Base-by-base conservation (phyloP, 2,113 vertebrate species). In the Miniopterus natalensis region DNA sequence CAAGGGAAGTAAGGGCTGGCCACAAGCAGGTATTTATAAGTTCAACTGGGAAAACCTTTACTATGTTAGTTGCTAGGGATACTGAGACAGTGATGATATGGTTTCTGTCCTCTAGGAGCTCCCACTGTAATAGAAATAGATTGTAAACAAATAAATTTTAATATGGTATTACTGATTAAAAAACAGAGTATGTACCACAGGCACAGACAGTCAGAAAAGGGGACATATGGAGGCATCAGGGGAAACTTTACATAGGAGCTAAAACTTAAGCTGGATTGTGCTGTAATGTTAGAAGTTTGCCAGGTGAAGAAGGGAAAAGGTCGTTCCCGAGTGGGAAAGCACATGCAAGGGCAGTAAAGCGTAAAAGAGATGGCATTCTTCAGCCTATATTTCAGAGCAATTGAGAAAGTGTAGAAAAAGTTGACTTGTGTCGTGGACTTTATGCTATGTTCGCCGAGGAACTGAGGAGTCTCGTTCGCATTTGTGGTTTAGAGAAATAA, bases 101-200 rank as follows among this genome's bases (percentile, higher is more conserved):
- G 23, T 49, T 17, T 55, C 31, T 83, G 42, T 61, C 25, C 63
- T 93, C 51, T 71, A 66, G 45, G 18, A 93, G 8, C 21, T 45
- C 40, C 13, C n/a, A 73, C 55, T 84, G n/a, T 77, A 81, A 92
- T 18, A 47, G 70, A 79, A 92, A 91, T 18, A 86, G 31, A 70
- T 25, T 81, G 21, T 68, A 53, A 81, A 77, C 80, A 89, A 92
- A 84, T 49, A 89, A 92, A 84, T 49, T 84, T 94, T 10, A 80
- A 45, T 75, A 80, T 63, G 36, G 31, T 12, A 86, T 21, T 21
- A 83, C 25, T 4, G n/a, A 86, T 57, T 87, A 4, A 47, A 90
- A 92, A 73, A 83, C 5, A 95, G 51, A 81, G 93, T 45, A 79
- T 57, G 36, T 51, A 79, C 15, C 59, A 85, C 4, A 73, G 36